Evolutionary conservation across 2,888 invertebrate genomes (phyloP).

Genomic region (Gerris lacustris): DNA sequence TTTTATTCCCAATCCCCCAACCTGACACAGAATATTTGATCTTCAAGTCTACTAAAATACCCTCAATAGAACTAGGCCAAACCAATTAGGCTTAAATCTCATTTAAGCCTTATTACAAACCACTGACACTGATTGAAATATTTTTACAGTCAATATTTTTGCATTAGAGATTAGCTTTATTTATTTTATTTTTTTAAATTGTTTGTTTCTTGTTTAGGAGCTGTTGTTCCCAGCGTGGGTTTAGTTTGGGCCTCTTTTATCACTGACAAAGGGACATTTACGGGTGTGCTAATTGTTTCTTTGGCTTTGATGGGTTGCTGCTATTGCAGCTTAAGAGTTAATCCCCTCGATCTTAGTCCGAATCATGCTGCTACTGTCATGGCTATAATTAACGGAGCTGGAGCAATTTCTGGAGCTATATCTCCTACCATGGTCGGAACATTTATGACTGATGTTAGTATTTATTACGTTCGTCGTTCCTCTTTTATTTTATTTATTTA

Average conservation of each 20-base stretch:
- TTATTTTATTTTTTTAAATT: no score
- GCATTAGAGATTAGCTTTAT: no score
- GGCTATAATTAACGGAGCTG: slow-evolving; percentile 51
- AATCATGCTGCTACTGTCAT: slow-evolving; percentile 53
- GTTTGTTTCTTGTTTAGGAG: not conserved
- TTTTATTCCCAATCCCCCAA: no score
- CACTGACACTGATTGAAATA: no score
- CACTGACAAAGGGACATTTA: slow-evolving; percentile 34
- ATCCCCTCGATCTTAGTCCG: slow-evolving; percentile 50
- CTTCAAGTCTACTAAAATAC: no score
- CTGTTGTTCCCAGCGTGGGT: slow-evolving; percentile 32
- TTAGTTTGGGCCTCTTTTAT: not conserved
- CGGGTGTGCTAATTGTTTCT: slow-evolving; percentile 43
- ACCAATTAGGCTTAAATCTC: no score
- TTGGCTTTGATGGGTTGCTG: slow-evolving; percentile 58
- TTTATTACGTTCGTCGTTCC: no score
- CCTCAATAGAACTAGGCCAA: no score
- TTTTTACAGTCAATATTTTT: no score
- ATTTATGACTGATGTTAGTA: not conserved
- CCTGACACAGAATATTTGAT: no score
- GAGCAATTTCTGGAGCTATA: slow-evolving; percentile 49
- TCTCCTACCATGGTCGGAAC: slow-evolving; percentile 48
- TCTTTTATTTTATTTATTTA: no score
- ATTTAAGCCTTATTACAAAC: no score
- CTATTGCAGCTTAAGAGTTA: slow-evolving; percentile 53